These are phyloP conservation scores for Sarcophaga bullata DNA, from an alignment of 1,140 invertebrate species.

Conservation along the genomic window DNA sequence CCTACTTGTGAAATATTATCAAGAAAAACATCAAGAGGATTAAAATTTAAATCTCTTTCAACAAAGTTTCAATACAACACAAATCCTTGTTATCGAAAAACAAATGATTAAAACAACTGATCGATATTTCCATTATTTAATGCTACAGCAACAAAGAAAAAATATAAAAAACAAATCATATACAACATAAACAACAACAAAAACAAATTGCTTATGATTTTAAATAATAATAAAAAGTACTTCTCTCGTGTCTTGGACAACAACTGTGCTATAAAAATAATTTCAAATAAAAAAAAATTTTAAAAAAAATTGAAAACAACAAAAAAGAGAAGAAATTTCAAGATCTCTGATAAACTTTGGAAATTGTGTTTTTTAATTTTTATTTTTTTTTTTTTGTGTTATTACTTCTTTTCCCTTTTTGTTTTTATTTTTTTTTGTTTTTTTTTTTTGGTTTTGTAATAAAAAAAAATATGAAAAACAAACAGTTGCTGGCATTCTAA, in stretches of 20 bases:
- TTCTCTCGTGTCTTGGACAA: not conserved
- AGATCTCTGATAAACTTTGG: conserved; percentile 32
- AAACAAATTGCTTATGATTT: not conserved
- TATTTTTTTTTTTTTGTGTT: no score
- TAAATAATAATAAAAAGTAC: not conserved
- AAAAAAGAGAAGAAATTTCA: not conserved
- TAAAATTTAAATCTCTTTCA: not conserved
- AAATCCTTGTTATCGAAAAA: not conserved
- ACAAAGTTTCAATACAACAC: not conserved
- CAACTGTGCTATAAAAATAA: not conserved
- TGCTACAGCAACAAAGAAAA: not conserved
- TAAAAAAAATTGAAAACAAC: not conserved
- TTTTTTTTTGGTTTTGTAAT: not conserved
- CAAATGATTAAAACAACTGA: not conserved
- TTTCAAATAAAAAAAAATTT: not conserved
- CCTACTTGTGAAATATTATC: no score
- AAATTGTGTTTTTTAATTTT: not conserved
- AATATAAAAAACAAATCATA: not conserved
- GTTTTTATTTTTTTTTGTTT: not conserved
- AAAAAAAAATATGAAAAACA: not conserved
- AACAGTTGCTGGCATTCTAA: not conserved
- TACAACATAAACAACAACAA: no score
- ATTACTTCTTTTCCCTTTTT: not conserved
- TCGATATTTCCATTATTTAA: not conserved
- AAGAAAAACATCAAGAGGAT: not conserved